Percentiles rank a stretch among this genome's conserved stretches.
Conservation (phyloP, 2,888 invertebrate species). For the Serripes groenlandicus region DNA sequence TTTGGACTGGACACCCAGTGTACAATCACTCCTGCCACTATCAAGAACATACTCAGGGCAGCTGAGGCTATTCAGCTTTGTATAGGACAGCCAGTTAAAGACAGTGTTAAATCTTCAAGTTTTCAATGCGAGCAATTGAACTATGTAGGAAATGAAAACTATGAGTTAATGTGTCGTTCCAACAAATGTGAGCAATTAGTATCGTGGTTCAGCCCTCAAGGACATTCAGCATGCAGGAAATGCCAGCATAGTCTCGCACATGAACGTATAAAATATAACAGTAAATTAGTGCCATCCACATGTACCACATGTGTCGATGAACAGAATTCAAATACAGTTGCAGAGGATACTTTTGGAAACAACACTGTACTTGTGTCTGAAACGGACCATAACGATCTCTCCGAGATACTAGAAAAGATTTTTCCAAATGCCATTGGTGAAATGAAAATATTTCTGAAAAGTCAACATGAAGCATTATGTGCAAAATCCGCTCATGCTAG, state of each 20-base stretch:
- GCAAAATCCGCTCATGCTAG: slow-evolving; percentile 18
- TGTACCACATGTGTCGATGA: neutral
- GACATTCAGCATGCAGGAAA: too few species aligned
- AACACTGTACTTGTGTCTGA: slow-evolving; percentile 1
- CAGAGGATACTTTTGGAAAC: neutral
- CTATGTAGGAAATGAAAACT: too few species aligned
- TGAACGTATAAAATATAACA: neutral
- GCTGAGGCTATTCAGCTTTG: too few species aligned
- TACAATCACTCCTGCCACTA: too few species aligned
- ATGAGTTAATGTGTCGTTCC: too few species aligned
- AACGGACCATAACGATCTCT: slow-evolving; percentile 19
- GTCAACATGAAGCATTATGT: slow-evolving; percentile 29
- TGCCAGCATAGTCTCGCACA: neutral
- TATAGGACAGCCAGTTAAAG: too few species aligned
- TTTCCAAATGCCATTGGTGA: slow-evolving; percentile 32
- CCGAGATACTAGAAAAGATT: slow-evolving; percentile 20
- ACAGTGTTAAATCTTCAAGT: too few species aligned
- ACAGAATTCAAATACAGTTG: neutral
- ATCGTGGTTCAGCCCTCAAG: too few species aligned
- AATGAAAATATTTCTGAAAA: slow-evolving; percentile 41
- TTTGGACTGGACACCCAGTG: too few species aligned
- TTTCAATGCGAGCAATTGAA: too few species aligned
- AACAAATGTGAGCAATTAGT: too few species aligned
- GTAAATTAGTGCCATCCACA: neutral
- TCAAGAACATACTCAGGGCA: too few species aligned